Percentiles rank a stretch among this genome's conserved stretches.
phyloP scores from a whole-genome alignment of 2,888 invertebrate species.

The Bedellia somnulentella region DNA sequence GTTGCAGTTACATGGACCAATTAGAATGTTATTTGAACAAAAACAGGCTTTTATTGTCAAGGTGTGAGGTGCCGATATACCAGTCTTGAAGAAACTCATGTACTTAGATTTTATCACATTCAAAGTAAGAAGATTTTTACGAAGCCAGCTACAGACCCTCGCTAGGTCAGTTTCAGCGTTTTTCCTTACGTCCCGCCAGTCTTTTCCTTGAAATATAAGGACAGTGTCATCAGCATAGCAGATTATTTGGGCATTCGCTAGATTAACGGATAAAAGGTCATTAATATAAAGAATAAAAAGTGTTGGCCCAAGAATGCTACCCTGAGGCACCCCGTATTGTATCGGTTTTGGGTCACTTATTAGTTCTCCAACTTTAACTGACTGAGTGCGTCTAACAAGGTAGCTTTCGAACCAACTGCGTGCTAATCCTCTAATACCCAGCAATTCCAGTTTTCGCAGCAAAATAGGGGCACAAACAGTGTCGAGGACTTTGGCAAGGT shows the following conservation, averaged over 20 bases:
- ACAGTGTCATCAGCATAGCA: no score
- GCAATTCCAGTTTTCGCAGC: not conserved
- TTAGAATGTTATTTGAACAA: no score
- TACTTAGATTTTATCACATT: not conserved
- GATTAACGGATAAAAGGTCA: not conserved
- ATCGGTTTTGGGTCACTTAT: not conserved
- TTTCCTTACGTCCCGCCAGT: not conserved
- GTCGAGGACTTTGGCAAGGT: constrained; percentile 2
- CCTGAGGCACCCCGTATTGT: not conserved
- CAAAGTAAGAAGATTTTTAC: not conserved
- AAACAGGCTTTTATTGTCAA: no score
- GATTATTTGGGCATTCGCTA: not conserved
- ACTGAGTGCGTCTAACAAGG: not conserved
- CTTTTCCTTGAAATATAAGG: not conserved
- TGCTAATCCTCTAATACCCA: not conserved
- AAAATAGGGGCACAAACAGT: constrained; percentile 1
- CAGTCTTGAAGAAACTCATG: not conserved
- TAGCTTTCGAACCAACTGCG: not conserved
- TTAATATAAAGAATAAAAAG: constrained; percentile 2
- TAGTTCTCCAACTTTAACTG: not conserved
- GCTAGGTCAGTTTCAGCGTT: not conserved
- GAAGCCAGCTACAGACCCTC: not conserved
- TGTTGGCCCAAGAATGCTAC: not conserved
- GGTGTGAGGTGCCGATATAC: not conserved
- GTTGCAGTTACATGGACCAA: not conserved